Conservation (phyloP, 1,140 invertebrate genomes). For the Danaus melanippus region DNA sequence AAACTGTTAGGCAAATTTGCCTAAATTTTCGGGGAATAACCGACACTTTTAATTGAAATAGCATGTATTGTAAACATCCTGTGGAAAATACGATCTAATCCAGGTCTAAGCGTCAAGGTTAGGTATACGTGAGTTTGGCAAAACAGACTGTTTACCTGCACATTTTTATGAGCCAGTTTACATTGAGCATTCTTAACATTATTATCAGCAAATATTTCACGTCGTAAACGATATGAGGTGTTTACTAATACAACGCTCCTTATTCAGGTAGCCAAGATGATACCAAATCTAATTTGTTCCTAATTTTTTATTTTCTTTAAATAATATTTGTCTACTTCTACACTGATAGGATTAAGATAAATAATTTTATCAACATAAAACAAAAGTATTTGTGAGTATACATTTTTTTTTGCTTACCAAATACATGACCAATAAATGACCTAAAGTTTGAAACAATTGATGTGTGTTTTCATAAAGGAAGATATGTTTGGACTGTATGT, state of each 20-base stretch:
- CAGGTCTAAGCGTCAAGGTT: conserved; percentile 53
- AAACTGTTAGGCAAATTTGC: too few species aligned
- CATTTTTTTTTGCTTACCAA: not conserved
- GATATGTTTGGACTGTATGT: too few species aligned
- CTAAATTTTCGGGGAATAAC: conserved; percentile 9
- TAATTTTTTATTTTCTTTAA: too few species aligned
- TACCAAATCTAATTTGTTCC: too few species aligned
- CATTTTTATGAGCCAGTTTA: conserved; percentile 32
- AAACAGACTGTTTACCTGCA: conserved; percentile 35
- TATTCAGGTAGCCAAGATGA: too few species aligned
- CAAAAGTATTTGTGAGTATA: not conserved
- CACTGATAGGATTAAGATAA: too few species aligned
- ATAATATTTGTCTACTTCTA: too few species aligned
- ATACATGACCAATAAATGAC: not conserved
- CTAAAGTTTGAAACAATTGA: not conserved
- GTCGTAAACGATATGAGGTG: too few species aligned
- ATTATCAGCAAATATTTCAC: too few species aligned
- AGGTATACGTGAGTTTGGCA: conserved; percentile 29
- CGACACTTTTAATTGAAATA: conserved; percentile 32
- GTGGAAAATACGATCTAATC: conserved; percentile 36
- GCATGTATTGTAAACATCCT: conserved; percentile 49
- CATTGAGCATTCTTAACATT: conserved; percentile 12
- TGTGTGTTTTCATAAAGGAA: too few species aligned
- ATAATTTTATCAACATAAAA: too few species aligned
- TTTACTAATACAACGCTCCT: too few species aligned